Base-by-base conservation (phyloP, 2,888 invertebrate genomes). In the Autographa pulchrina region DNA sequence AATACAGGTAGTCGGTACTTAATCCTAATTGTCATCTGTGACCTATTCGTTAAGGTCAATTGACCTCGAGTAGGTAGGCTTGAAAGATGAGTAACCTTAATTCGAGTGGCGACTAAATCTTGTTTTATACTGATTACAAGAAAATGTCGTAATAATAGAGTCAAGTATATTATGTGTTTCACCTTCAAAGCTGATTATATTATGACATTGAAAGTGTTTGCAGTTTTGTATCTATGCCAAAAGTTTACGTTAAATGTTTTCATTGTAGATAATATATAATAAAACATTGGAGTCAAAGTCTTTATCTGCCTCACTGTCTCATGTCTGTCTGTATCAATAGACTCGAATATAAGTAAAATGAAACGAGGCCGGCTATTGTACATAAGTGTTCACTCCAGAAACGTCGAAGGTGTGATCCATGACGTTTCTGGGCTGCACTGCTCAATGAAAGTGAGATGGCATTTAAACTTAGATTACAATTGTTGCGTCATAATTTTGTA, bases 11-110 rank as follows among this genome's bases (percentile, higher is more conserved):
- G 65, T 58, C 25, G 32, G 35, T 65, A 61, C 43, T 64, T 63
- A 43, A 35, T 41, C 18, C 35, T 66, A 68, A 84, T 75, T 74
- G 52, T 64, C 61, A 52, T 52, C 11, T 32, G 58, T 75, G 72
- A 69, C 66, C 65, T 72, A 70, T 66, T 59, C 60, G 72, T 76
- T 65, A 63, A 77, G 85, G 82, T 86, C 81, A 88, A 87, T 82
- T 85, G 38, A 38, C 38, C 38, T 38, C 38, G 38, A 38, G 11
- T 38, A 38, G 38, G 38, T 38, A 38, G 9, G 74, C 64, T 65
- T 75, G 72, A 77, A 75, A 62, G 71, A 84, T 73, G 60, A 76
- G 74, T 78, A 80, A 74, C 77, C 77, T 75, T 67, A 20, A 78
- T 76, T 74, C 56, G n/a, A 18, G 76, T 77, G 62, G 70, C 69